These are phyloP conservation scores for Enoplosus armatus DNA, from an alignment of 2,797 vertebrate genomes.

Conservation along the genomic window DNA sequence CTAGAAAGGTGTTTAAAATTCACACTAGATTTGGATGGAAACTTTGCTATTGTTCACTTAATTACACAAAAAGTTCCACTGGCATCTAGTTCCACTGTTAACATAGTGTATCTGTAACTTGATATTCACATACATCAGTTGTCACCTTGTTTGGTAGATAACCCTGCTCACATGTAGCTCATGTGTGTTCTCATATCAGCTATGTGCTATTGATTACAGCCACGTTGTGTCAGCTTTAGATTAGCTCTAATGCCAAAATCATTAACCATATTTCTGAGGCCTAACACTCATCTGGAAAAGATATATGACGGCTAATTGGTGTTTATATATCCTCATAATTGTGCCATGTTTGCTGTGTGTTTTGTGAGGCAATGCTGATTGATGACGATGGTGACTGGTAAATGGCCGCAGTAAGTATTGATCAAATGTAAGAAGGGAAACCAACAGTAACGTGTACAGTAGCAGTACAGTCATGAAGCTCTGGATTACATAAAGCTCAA, in stretches of 20 bases:
- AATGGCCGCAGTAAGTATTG: not conserved
- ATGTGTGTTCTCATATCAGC: not conserved
- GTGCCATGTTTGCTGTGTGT: not conserved
- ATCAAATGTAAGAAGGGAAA: not conserved
- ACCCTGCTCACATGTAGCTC: not conserved
- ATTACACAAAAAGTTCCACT: not conserved
- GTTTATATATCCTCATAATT: not conserved
- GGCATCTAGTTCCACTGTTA: not conserved
- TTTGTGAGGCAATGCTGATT: not conserved
- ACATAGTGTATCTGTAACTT: not conserved
- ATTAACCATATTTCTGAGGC: not conserved
- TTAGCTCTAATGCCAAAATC: constrained; percentile 15
- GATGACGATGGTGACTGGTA: not conserved
- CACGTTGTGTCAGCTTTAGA: constrained; percentile 4
- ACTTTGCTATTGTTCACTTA: not conserved
- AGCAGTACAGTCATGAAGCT: not conserved
- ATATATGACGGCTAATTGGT: not conserved
- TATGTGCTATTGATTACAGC: constrained; percentile 7
- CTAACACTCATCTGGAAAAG: not conserved
- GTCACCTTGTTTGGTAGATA: not conserved
- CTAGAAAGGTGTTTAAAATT: not conserved
- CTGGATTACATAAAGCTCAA: not conserved
- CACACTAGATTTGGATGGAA: not conserved
- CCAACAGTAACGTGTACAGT: not conserved
- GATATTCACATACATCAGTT: not conserved